Percentiles rank a stretch among this genome's conserved stretches.
Evolutionary conservation across 2,888 invertebrate genomes (phyloP).

Genomic region (Eledona agricola): DNA sequence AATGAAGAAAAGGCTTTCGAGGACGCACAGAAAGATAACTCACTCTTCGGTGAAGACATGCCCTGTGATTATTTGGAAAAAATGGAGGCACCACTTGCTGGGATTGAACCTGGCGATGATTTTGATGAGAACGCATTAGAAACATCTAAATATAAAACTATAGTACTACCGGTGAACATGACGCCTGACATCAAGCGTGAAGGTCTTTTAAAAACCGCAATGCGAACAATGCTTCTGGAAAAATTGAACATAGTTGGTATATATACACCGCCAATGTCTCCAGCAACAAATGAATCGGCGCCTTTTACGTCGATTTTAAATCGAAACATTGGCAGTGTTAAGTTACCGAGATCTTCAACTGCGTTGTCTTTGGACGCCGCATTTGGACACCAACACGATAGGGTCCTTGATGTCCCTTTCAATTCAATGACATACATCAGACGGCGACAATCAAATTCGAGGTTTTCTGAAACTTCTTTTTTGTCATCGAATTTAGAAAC

Average conservation of each 20-base stretch:
- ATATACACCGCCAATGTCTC: slow-evolving; percentile 52
- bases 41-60: slow-evolving; percentile 4
- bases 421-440: slow-evolving; percentile 55
- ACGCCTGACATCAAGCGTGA: slow-evolving; percentile 44
- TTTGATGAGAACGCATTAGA: not conserved
- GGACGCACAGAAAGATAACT: too few relatives aligned
- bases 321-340: too few relatives aligned
- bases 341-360: slow-evolving; percentile 53
- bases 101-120: slow-evolving; percentile 21
- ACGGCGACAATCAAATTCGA: slow-evolving; percentile 43
- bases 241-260: slow-evolving; percentile 55
- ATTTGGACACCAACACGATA: slow-evolving; percentile 60
- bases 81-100: slow-evolving; percentile 14
- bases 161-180: slow-evolving; percentile 46
- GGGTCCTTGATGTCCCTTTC: slow-evolving; percentile 67
- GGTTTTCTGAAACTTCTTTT: slow-evolving; percentile 31
- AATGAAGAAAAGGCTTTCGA: too few relatives aligned
- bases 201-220: slow-evolving; percentile 55
- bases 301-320: too few relatives aligned
- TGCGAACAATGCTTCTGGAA: slow-evolving; percentile 58
- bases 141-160: slow-evolving; percentile 22
- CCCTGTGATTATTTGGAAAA: slow-evolving; percentile 13
- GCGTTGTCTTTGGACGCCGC: slow-evolving; percentile 63
- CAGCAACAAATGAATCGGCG: slow-evolving; percentile 20
- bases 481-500: too few relatives aligned